A percentile compares a stretch with the other conserved stretches of the same genome.
Evolutionary conservation across 2,888 invertebrate species (phyloP).

Genomic region (Choreutis nemorana): DNA sequence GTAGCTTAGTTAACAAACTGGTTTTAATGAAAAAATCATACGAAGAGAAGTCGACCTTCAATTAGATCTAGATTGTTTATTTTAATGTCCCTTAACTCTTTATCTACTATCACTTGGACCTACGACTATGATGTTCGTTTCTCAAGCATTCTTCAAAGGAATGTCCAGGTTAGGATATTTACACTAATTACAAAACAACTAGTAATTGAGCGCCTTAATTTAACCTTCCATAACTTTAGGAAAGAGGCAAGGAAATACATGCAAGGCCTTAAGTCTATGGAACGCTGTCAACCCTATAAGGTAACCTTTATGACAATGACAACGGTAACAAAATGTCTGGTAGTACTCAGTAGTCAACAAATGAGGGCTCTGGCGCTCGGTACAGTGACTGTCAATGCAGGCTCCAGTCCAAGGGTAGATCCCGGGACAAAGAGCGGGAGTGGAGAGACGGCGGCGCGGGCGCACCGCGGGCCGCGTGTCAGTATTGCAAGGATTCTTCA

Average conservation of each 20-base stretch:
- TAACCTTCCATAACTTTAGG: no score
- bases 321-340: not conserved
- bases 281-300: no score
- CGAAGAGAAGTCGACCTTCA: no score
- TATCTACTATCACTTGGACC: conserved; percentile 60
- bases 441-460: conserved; percentile 52
- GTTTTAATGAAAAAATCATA: no score
- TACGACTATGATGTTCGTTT: conserved; percentile 51
- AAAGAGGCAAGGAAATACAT: no score
- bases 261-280: no score
- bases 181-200: conserved; percentile 50
- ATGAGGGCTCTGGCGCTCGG: conserved; percentile 45
- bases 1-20: no score
- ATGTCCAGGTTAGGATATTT: conserved; percentile 26
- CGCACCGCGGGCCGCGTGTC: conserved; percentile 64
- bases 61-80: no score
- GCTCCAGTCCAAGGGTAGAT: conserved; percentile 57
- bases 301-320: not conserved
- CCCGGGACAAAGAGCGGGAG: conserved; percentile 50
- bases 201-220: conserved; percentile 40
- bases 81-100: no score
- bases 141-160: conserved; percentile 40
- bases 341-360: conserved; percentile 27
- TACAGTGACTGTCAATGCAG: conserved; percentile 62
- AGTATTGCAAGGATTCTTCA: conserved; percentile 70